Evolutionary conservation across 2,797 vertebrate species (phyloP).

Genomic region (Coreius guichenoti): DNA sequence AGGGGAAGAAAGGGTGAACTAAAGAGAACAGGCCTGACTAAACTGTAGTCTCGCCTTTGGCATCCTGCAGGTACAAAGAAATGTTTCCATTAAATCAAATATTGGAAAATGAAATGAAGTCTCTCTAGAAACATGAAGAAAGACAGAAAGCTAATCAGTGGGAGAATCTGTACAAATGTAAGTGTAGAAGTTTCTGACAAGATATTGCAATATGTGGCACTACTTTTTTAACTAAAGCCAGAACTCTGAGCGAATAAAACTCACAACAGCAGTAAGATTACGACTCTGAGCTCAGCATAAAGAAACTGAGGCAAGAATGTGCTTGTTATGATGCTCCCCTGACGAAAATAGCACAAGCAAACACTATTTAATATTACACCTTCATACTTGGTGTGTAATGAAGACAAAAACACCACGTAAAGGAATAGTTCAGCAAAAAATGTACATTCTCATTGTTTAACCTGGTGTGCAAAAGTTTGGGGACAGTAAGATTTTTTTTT

Average conservation of each 20-base stretch:
- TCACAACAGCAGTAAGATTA: conserved; percentile 9
- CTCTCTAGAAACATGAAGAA: conserved; percentile 50
- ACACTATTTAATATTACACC: conserved; percentile 4
- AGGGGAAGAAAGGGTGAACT: neutral
- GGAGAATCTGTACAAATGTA: conserved; percentile 18
- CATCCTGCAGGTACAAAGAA: conserved; percentile 20
- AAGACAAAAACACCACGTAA: conserved; percentile 8
- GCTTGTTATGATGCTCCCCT: neutral
- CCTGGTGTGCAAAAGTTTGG: neutral
- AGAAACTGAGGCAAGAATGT: neutral
- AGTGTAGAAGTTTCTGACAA: neutral
- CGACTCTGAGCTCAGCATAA: conserved; percentile 22
- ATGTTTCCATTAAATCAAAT: conserved; percentile 41
- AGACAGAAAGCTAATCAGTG: conserved; percentile 32
- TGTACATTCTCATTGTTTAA: neutral
- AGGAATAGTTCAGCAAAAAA: neutral
- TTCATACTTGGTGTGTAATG: neutral
- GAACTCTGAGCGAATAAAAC: neutral
- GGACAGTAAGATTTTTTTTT: no score
- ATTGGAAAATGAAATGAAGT: conserved; percentile 30
- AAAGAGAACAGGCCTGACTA: conserved; percentile 3
- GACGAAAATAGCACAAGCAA: neutral
- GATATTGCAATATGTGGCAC: neutral
- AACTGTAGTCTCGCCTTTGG: conserved; percentile 7
- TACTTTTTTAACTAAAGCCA: neutral